Conservation (phyloP, 2,113 vertebrate genomes). For the Petrocephalus zakoni region DNA sequence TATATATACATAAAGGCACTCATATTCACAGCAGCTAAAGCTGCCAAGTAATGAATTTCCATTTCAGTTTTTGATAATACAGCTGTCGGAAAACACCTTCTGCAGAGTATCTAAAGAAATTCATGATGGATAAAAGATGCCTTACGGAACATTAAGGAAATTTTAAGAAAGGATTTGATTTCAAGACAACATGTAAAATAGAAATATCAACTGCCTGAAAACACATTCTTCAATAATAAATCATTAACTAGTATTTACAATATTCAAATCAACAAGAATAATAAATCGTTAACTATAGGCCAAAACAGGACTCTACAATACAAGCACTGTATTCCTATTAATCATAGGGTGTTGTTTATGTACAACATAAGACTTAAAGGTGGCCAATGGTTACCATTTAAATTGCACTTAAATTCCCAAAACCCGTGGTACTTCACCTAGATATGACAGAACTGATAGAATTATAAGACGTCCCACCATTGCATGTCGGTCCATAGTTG, state of each 20-base stretch:
- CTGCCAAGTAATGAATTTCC: constrained; percentile 24
- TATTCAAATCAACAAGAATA: constrained; percentile 24
- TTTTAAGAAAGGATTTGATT: constrained; percentile 6
- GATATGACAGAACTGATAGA: constrained; percentile 96
- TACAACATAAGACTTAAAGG: constrained; percentile 11
- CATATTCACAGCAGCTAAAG: constrained; percentile 24
- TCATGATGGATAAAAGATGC: constrained; percentile 23
- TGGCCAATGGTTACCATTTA: constrained; percentile 24
- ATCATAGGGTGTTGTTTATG: background rate
- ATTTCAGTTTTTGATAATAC: constrained; percentile 24
- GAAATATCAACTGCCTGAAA: constrained; percentile 25
- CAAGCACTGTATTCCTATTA: constrained; percentile 29
- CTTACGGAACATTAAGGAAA: background rate
- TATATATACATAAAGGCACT: constrained; percentile 40
- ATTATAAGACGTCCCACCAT: constrained; percentile 90
- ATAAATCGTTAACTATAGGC: constrained; percentile 38
- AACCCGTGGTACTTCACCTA: constrained; percentile 61
- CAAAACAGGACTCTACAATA: background rate
- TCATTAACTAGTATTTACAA: background rate
- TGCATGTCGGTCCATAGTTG: constrained; percentile 78
- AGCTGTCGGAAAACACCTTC: constrained; percentile 13
- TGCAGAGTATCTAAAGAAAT: constrained; percentile 29
- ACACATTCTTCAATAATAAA: constrained; percentile 16
- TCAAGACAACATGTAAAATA: constrained; percentile 30
- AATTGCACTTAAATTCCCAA: constrained; percentile 41